phyloP scores from a whole-genome alignment of 1,140 invertebrate genomes.

The Linepithema humile region DNA sequence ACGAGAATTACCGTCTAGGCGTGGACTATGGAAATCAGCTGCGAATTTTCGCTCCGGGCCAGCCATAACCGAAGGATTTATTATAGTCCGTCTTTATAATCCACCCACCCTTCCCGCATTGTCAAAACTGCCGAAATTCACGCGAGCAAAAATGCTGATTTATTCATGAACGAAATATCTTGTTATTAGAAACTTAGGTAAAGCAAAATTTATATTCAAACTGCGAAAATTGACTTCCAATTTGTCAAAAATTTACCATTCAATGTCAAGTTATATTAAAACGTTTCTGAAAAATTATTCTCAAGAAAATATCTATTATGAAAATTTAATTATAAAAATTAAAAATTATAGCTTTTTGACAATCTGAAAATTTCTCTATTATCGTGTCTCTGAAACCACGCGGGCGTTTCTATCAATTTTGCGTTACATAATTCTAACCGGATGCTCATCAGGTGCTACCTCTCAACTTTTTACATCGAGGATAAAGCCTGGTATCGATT shows the following conservation, averaged over 20 bases:
- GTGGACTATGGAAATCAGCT: constrained; percentile 36
- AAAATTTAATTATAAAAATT: too few relatives aligned
- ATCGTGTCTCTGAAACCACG: too few relatives aligned
- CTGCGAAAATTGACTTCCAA: neutral
- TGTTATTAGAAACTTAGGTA: too few relatives aligned
- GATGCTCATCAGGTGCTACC: neutral
- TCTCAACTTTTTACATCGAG: constrained; percentile 35
- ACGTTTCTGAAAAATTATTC: too few relatives aligned
- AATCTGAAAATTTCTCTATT: neutral
- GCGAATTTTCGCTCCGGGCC: constrained; percentile 38
- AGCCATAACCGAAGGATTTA: constrained; percentile 42
- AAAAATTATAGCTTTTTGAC: neutral
- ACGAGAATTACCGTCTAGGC: neutral
- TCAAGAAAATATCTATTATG: too few relatives aligned
- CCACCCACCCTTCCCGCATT: neutral
- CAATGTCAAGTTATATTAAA: too few relatives aligned
- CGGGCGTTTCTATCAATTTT: neutral
- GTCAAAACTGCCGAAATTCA: neutral
- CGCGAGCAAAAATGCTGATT: neutral
- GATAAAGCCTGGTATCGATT: constrained; percentile 41
- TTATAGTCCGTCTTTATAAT: constrained; percentile 7
- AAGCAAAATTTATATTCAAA: neutral
- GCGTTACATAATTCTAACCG: constrained; percentile 35
- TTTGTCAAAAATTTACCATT: neutral
- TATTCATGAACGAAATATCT: neutral